These are phyloP conservation scores for Pampusana beccarii DNA, from an alignment of 2,113 vertebrate genomes.

Conservation along the genomic window DNA sequence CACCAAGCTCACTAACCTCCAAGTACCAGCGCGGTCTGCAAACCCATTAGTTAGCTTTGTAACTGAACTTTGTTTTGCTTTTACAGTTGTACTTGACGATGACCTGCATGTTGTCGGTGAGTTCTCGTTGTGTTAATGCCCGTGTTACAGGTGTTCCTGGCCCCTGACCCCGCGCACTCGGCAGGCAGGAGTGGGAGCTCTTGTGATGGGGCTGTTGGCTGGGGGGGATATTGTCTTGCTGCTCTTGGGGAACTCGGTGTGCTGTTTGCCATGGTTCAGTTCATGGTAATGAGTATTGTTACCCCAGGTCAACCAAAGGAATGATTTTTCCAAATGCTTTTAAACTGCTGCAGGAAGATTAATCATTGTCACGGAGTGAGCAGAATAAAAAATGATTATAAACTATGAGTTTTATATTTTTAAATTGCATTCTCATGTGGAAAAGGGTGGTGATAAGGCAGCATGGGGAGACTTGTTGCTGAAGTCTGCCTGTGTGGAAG, in stretches of 20 bases:
- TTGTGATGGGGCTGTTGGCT: rapidly evolving
- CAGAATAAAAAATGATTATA: not conserved
- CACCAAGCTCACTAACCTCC: not conserved
- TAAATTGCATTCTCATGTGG: not conserved
- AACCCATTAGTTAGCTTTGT: not conserved
- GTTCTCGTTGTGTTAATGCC: not conserved
- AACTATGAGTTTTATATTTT: not conserved
- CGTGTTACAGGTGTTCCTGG: not conserved
- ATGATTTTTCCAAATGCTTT: rapidly evolving
- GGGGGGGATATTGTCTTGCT: not conserved
- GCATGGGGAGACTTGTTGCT: not conserved
- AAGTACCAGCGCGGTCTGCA: rapidly evolving
- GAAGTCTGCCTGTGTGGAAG: no score
- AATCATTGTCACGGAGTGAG: not conserved
- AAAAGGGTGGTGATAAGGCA: rapidly evolving
- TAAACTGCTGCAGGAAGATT: not conserved
- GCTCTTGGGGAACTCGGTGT: rapidly evolving
- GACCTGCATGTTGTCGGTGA: constrained; percentile 72
- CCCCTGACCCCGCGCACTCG: not conserved
- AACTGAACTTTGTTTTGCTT: constrained; percentile 6
- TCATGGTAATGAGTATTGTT: not conserved
- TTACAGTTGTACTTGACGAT: constrained; percentile 59
- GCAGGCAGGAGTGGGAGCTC: not conserved
- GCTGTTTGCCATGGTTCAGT: not conserved
- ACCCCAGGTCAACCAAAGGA: not conserved